Evolutionary conservation across 2,113 vertebrate species (phyloP).

Genomic region (Chloropsis hardwickii): DNA sequence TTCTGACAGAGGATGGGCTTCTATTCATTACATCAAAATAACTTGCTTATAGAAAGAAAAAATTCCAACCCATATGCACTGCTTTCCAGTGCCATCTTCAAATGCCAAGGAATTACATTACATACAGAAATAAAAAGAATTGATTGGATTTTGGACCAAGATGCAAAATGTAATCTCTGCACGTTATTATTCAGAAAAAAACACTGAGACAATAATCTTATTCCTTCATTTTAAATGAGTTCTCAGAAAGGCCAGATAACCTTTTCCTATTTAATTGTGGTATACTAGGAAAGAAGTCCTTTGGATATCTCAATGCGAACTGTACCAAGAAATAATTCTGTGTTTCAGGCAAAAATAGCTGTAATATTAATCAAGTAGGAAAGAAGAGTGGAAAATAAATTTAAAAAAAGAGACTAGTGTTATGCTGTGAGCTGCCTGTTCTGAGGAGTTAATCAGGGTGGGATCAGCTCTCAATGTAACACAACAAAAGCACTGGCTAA

Average conservation of each 20-base stretch:
- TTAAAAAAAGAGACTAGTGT: neutral
- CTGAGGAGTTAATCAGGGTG: neutral
- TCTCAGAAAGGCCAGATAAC: neutral
- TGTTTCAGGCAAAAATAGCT: neutral
- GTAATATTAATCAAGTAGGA: neutral
- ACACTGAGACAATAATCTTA: neutral
- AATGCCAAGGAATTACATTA: neutral
- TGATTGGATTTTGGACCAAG: constrained; percentile 4
- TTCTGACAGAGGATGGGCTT: neutral
- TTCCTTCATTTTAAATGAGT: neutral
- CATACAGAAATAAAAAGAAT: neutral
- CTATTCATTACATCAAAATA: neutral
- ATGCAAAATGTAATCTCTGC: neutral
- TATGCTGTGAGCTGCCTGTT: neutral
- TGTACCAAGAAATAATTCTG: neutral
- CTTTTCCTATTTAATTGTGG: neutral
- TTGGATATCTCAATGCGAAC: neutral
- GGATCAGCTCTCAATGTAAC: neutral
- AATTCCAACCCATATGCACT: neutral
- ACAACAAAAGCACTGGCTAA: neutral
- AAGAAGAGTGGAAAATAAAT: neutral
- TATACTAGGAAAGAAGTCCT: neutral
- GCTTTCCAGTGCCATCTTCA: neutral
- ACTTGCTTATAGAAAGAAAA: neutral
- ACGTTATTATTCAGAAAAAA: neutral